phyloP scores from a whole-genome alignment of 2,113 vertebrate genomes.

The Chiloscyllium plagiosum region DNA sequence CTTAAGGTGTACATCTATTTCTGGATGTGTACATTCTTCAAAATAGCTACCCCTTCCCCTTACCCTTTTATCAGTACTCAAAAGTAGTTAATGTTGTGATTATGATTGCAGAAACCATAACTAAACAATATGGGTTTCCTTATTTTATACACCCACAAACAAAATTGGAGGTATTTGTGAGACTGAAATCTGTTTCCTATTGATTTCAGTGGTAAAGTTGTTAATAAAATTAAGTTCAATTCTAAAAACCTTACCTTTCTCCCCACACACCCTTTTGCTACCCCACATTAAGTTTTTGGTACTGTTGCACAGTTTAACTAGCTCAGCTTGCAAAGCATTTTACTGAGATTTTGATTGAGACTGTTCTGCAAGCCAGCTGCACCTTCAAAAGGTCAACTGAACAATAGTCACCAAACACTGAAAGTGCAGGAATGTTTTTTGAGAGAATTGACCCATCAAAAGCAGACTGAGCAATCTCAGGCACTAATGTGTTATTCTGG shows the following conservation, averaged over 20 bases:
- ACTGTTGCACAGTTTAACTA: not conserved
- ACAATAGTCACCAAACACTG: not conserved
- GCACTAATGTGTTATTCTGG: not conserved
- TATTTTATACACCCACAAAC: not conserved
- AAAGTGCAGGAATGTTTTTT: not conserved
- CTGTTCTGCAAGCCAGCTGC: not conserved
- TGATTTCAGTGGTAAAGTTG: not conserved
- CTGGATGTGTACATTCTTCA: conserved; percentile 20
- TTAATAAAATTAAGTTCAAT: not conserved
- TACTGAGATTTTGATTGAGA: not conserved
- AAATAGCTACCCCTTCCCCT: not conserved
- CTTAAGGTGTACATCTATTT: not conserved
- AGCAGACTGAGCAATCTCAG: not conserved
- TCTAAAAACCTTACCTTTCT: not conserved
- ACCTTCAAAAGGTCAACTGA: not conserved
- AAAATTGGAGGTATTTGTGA: not conserved
- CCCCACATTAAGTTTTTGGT: not conserved
- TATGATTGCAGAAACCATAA: too few species aligned
- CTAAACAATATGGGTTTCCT: not conserved
- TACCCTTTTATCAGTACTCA: too few species aligned
- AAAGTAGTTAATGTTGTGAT: not conserved
- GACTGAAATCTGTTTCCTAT: not conserved
- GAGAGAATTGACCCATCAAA: not conserved
- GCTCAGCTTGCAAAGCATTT: conserved; percentile 1
- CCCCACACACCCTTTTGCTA: not conserved